Conservation (phyloP, 2,113 vertebrate genomes). For the Corythornis madagascariensis region DNA sequence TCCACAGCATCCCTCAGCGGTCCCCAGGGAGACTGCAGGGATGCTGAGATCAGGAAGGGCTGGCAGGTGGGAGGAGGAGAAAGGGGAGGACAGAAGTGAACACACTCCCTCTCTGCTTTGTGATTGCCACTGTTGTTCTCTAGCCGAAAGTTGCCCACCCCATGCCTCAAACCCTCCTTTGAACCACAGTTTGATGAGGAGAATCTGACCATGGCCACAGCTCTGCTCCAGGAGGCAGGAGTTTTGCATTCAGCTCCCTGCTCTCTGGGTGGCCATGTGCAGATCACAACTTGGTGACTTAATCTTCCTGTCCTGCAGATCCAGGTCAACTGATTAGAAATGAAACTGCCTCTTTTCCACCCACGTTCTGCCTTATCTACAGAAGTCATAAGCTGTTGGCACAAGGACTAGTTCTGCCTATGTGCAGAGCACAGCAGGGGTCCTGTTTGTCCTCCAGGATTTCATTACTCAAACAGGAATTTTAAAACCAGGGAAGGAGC, state of each 20-base stretch:
- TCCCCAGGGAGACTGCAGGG: conserved; percentile 42
- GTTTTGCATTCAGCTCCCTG: not conserved
- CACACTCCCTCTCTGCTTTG: not conserved
- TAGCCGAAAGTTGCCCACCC: not conserved
- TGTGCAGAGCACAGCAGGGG: not conserved
- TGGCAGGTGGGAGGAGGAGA: not conserved
- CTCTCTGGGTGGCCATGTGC: not conserved
- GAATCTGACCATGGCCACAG: accelerated
- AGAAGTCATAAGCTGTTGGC: not conserved
- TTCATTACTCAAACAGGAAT: not conserved
- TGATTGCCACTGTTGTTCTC: not conserved
- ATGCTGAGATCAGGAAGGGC: not conserved
- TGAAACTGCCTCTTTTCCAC: not conserved
- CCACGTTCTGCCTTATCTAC: not conserved
- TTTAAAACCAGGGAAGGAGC: not conserved
- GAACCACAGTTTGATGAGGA: not conserved
- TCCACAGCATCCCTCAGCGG: conserved; percentile 41
- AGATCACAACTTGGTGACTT: not conserved
- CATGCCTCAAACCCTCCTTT: not conserved
- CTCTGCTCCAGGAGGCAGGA: not conserved
- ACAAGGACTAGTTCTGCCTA: not conserved
- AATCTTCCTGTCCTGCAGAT: not conserved
- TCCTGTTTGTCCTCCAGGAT: not conserved
- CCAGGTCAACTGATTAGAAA: not conserved
- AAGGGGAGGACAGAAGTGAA: not conserved